phyloP scores from a whole-genome alignment of 2,113 vertebrate species.

The Toxostoma redivivum region DNA sequence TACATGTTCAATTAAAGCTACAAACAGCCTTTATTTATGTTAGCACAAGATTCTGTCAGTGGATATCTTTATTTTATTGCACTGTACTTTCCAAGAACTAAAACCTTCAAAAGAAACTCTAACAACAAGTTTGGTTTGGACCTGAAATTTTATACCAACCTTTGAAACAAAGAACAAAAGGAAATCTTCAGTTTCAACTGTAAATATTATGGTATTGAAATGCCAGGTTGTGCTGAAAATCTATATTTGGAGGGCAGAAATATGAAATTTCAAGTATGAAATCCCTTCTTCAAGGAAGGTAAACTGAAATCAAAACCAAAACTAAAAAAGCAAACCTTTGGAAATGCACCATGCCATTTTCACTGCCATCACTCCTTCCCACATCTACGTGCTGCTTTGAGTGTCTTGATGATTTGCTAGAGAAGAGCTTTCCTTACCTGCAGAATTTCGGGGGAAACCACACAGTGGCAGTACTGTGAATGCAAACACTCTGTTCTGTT shows the following conservation, averaged over 20 bases:
- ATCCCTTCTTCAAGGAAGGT: not conserved
- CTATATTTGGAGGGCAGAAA: not conserved
- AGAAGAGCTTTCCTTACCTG: not conserved
- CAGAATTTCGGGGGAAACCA: conserved; percentile 42
- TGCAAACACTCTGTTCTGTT: not conserved
- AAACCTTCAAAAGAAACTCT: not conserved
- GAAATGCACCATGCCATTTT: not conserved
- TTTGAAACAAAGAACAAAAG: not conserved
- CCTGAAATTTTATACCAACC: not conserved
- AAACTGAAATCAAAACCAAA: not conserved
- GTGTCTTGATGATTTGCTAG: not conserved
- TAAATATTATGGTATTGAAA: not conserved
- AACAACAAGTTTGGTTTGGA: not conserved
- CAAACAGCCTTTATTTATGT: not conserved
- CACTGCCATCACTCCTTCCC: not conserved
- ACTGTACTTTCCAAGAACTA: not conserved
- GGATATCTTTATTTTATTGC: not conserved
- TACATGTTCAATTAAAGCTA: not conserved
- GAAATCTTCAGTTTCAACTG: not conserved
- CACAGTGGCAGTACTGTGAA: conserved; percentile 58
- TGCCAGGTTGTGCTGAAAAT: not conserved
- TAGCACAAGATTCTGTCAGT: not conserved
- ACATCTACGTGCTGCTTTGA: rapidly evolving
- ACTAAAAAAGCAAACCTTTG: not conserved
- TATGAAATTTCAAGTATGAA: not conserved